phyloP scores from a whole-genome alignment of 1,140 invertebrate species.

The Cataglyphis hispanica region DNA sequence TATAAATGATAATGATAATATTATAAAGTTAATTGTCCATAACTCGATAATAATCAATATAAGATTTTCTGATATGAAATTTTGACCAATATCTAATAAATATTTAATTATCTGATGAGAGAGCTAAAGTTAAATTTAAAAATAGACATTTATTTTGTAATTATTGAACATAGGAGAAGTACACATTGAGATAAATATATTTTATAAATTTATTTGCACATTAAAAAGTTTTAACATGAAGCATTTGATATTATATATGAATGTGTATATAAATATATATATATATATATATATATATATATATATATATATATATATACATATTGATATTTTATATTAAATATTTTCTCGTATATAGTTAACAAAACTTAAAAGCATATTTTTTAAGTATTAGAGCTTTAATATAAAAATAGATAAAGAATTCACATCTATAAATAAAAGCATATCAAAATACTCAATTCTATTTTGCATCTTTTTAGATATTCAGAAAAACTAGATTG shows the following conservation, averaged over 20 bases:
- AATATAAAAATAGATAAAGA: background rate
- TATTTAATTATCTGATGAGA: constrained; percentile 5
- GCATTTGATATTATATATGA: background rate
- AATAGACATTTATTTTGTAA: background rate
- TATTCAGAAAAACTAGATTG: background rate
- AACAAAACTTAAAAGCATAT: background rate
- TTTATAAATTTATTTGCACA: background rate
- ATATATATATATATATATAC: too few species aligned
- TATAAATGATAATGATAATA: background rate
- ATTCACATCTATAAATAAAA: background rate
- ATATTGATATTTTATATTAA: background rate
- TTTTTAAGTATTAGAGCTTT: background rate
- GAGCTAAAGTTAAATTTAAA: background rate
- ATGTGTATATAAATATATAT: too few species aligned
- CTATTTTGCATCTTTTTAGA: background rate
- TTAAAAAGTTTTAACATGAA: background rate
- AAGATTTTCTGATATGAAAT: background rate
- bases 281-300: too few species aligned
- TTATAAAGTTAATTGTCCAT: background rate
- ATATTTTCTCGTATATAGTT: background rate
- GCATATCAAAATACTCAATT: background rate
- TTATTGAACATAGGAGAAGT: constrained; percentile 1
- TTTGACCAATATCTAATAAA: background rate
- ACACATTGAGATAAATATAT: background rate
- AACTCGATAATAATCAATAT: background rate